Evolutionary conservation across 92 coral and sea anemone genomes (phyloP).

Genomic region (Umimayanthus kanabou): DNA sequence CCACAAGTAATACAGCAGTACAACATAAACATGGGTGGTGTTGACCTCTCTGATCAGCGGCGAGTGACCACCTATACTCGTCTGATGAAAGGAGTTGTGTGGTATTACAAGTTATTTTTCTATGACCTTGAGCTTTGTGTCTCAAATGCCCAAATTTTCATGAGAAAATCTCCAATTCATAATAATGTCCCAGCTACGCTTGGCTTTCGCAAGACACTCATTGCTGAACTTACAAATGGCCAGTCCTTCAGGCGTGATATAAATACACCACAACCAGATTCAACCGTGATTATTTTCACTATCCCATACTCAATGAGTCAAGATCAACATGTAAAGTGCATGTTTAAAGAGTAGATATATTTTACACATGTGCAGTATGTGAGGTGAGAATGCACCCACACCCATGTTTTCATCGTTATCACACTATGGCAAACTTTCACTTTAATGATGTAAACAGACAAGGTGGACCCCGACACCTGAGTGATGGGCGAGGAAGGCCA

Average conservation of each 20-base stretch:
- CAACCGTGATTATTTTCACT: background rate
- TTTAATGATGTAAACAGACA: conserved; percentile 5
- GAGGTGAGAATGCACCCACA: background rate
- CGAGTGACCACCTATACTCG: background rate
- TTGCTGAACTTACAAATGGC: background rate
- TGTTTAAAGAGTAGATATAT: background rate
- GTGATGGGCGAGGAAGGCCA: background rate
- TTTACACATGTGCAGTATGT: background rate
- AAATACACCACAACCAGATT: background rate
- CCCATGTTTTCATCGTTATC: conserved; percentile 8
- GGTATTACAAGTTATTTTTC: background rate
- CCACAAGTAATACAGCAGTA: background rate
- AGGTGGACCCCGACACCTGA: background rate
- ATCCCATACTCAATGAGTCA: background rate
- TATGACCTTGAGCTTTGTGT: background rate
- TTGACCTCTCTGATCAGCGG: conserved; percentile 15
- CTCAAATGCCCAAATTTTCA: background rate
- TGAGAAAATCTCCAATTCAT: background rate
- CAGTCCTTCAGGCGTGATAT: background rate
- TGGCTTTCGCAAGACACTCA: background rate
- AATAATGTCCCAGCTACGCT: conserved; percentile 1
- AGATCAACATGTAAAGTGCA: background rate
- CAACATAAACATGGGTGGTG: background rate
- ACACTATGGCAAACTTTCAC: conserved; percentile 1
- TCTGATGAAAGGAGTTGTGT: background rate